Base-by-base conservation (phyloP, 2,797 vertebrate genomes). In the Potorous gilbertii region DNA sequence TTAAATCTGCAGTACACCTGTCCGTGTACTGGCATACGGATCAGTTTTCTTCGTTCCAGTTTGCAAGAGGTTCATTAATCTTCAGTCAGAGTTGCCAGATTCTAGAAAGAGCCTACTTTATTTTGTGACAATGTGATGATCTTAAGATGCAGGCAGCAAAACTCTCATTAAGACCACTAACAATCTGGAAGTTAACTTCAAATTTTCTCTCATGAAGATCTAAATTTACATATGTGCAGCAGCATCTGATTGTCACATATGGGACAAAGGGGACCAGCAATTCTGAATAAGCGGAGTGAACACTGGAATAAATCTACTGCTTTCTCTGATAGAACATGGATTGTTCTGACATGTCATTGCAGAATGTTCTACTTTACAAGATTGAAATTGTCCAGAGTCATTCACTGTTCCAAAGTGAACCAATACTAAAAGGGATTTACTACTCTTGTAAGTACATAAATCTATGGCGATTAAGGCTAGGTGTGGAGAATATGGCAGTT, bases 371-470 rank as follows among this genome's bases (percentile, higher is more conserved):
- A 54, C 93, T 97, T 97, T 95, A 96, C 92, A 97, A 97, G 90
- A 97, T 94, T 97, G 93, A 98, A 97, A 96, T 46, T 90, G 57
- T 96, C 95, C 96, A 96, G 96, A 96, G 94, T 95, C 94, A 93
- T 89, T 94, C 92, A 95, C 94, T 1, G 0, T 96, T 97, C 96
- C 96, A 98, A 97, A 93, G 55, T 92, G 28, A 93, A 98, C 97
- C 98, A 95, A 97, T 98, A 97, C 95, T 92, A 92, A 96, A 97
- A 97, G 92, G 93, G 91, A 98, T 98, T 98, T 98, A 98, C 91
- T 97, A 90, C 87, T 92, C 94, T 96, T 90, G 31, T 96, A 54
- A 96, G 54, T 95, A 62, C 94, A 97, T 98, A 96, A 96, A 97
- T 96, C 95, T 96, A 50, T 93, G 97, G 93, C 4, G 14, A 97